These are phyloP conservation scores for Mesoligia furuncula DNA, from an alignment of 2,888 invertebrate species.

Conservation along the genomic window DNA sequence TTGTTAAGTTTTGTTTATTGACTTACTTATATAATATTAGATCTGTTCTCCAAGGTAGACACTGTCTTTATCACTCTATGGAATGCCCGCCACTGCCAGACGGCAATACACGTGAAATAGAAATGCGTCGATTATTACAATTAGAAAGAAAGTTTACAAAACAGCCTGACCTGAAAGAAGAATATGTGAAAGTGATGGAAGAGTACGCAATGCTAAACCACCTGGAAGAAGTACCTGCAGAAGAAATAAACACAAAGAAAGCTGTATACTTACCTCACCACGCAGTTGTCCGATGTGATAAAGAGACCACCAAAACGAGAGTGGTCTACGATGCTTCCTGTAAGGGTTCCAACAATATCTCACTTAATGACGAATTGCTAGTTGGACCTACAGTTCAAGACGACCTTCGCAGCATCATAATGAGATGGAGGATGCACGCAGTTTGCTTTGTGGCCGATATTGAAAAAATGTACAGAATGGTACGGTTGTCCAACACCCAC, in stretches of 20 bases:
- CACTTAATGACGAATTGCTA: background rate
- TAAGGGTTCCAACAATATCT: background rate
- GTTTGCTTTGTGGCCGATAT: conserved; percentile 65
- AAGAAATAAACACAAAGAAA: background rate
- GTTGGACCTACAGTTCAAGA: conserved; percentile 57
- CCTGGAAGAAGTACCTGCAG: too few relatives aligned
- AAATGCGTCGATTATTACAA: too few relatives aligned
- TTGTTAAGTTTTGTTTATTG: too few relatives aligned
- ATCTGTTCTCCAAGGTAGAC: too few relatives aligned
- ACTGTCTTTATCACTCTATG: too few relatives aligned
- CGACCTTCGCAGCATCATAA: conserved; percentile 62
- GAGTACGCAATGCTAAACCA: background rate
- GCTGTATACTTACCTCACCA: background rate
- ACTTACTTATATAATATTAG: too few relatives aligned
- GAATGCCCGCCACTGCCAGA: too few relatives aligned
- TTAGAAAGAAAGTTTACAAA: background rate
- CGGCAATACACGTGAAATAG: conserved; percentile 3
- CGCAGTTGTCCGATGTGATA: background rate
- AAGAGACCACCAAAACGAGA: background rate
- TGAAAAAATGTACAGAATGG: conserved; percentile 67
- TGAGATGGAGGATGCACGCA: conserved; percentile 61
- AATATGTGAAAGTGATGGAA: background rate
- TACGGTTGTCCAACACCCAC: conserved; percentile 18
- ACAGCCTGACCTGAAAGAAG: conserved; percentile 29
- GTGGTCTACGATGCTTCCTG: too few relatives aligned